These are phyloP conservation scores for Limenitis camilla DNA, from an alignment of 2,888 invertebrate species.

Conservation along the genomic window DNA sequence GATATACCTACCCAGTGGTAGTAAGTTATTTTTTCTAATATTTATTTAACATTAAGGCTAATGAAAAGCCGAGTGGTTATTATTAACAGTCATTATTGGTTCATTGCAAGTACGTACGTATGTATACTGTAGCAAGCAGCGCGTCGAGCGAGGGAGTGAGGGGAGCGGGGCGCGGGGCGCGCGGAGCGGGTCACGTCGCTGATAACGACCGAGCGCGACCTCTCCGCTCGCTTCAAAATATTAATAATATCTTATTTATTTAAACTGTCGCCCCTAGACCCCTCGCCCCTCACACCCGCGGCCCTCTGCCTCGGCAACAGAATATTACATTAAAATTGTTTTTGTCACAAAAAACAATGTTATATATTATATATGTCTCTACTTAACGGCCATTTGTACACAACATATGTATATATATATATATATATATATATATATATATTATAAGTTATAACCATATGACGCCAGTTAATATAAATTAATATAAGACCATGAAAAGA, in stretches of 20 bases:
- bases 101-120: background rate
- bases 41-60: no score
- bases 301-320: conserved; percentile 6
- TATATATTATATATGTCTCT: background rate
- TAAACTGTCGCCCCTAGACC: conserved; percentile 21
- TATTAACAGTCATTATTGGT: background rate
- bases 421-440: background rate
- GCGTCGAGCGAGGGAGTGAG: conserved; percentile 7
- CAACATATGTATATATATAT: background rate
- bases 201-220: conserved; percentile 23
- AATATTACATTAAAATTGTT: conserved; percentile 1
- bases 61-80: no score
- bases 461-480: no score
- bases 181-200: background rate
- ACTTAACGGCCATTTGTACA: no score
- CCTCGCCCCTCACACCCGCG: background rate
- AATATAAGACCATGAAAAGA: no score
- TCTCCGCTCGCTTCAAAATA: conserved; percentile 34
- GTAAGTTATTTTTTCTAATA: no score
- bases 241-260: conserved; percentile 36
- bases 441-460: no score
- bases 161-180: conserved; percentile 1
- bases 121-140: background rate
- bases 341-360: background rate
- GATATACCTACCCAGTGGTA: no score